Conservation (phyloP, 35 echinoderm and acorn worm species). For the Diadema setosum region DNA sequence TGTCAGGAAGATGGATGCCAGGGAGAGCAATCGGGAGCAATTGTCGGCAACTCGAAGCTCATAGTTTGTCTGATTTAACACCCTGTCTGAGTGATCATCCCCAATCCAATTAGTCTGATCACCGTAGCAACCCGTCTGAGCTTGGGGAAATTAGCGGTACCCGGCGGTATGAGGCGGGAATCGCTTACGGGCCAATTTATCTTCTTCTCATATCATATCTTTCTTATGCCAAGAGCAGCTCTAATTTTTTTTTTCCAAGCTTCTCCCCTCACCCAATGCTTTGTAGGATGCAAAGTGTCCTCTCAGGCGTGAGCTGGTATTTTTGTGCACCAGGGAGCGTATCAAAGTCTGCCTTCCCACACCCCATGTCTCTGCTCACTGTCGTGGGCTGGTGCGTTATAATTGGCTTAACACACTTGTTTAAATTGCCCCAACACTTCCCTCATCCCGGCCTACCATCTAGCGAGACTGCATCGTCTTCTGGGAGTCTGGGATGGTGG, state of each 20-base stretch:
- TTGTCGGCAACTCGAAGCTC: background rate
- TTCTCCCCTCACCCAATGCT: background rate
- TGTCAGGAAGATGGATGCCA: too few relatives aligned
- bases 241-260: background rate
- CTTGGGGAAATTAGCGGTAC: background rate
- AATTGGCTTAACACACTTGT: constrained; percentile 10
- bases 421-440: constrained; percentile 7
- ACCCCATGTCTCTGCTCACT: background rate
- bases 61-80: background rate
- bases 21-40: too few relatives aligned
- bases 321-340: background rate
- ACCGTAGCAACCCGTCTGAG: constrained; percentile 2
- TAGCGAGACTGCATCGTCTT: background rate
- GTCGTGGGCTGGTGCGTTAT: background rate
- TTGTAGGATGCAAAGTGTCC: too few relatives aligned
- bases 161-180: background rate
- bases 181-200: background rate
- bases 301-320: background rate
- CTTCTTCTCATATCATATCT: too few relatives aligned
- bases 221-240: background rate
- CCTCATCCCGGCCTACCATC: background rate
- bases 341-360: background rate
- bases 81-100: background rate
- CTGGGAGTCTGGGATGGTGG: background rate
- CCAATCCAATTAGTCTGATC: background rate